Percentiles rank a stretch among this genome's conserved stretches.
Conservation (phyloP, 2,888 invertebrate species). For the Erebia aethiops region DNA sequence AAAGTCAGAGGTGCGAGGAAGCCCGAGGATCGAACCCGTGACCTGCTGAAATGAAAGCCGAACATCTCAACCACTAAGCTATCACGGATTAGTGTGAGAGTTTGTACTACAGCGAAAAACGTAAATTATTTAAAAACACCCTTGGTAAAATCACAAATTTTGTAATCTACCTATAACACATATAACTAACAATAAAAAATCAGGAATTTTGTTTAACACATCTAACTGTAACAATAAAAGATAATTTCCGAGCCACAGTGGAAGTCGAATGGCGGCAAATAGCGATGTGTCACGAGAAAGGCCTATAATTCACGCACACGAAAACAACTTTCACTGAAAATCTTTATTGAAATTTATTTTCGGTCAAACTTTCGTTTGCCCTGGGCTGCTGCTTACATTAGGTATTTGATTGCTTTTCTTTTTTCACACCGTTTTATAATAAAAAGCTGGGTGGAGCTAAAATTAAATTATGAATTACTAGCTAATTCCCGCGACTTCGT, state of each 20-base stretch:
- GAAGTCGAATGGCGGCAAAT: not conserved
- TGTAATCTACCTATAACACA: too few species aligned
- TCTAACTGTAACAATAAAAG: constrained; percentile 8
- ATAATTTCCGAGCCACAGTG: not conserved
- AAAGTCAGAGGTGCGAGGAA: too few species aligned
- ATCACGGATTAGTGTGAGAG: too few species aligned
- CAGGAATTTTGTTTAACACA: not conserved
- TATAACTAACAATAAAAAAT: not conserved
- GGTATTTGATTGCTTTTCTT: constrained; percentile 14
- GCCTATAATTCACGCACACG: constrained; percentile 11
- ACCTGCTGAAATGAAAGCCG: too few species aligned
- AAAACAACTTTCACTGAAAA: constrained; percentile 5
- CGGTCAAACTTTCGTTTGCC: constrained; percentile 11
- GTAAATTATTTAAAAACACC: not conserved
- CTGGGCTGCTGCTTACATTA: not conserved
- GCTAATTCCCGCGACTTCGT: too few species aligned
- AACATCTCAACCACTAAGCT: too few species aligned
- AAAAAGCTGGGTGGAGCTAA: not conserved
- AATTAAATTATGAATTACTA: not conserved
- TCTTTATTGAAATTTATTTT: constrained; percentile 17
- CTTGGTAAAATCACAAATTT: not conserved
- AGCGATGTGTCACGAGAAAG: constrained; percentile 6
- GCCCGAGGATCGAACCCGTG: too few species aligned
- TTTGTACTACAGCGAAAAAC: too few species aligned
- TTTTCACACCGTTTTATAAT: constrained; percentile 8